These are phyloP conservation scores for Pandemis heparana DNA, from an alignment of 2,888 invertebrate genomes.

Conservation along the genomic window DNA sequence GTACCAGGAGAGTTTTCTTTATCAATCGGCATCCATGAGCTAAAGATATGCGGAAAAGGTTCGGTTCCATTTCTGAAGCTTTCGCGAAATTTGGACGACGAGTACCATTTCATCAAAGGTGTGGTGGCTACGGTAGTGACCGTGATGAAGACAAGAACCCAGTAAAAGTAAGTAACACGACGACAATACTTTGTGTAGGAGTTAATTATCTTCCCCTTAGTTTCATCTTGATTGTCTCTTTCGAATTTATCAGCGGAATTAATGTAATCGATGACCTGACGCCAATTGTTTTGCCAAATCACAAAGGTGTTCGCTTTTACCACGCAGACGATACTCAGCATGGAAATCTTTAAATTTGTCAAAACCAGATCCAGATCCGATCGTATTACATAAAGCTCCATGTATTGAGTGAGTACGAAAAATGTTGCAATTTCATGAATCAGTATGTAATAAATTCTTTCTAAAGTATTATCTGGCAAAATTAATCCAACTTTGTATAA, in stretches of 20 bases:
- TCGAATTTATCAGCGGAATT: conserved; percentile 70
- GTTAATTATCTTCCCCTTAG: conserved; percentile 58
- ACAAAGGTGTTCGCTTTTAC: conserved; percentile 68
- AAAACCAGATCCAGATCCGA: conserved; percentile 67
- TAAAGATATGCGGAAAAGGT: conserved; percentile 73
- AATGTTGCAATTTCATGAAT: conserved; percentile 61
- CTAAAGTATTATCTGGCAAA: conserved; percentile 59
- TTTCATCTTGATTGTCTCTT: conserved; percentile 55
- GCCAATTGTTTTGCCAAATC: conserved; percentile 69
- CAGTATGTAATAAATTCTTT: conserved; percentile 55
- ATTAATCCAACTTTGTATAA: conserved; percentile 63
- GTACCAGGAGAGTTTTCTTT: conserved; percentile 68
- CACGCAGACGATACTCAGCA: conserved; percentile 71
- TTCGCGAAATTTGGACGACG: conserved; percentile 62
- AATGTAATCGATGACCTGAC: conserved; percentile 65
- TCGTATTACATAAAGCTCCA: conserved; percentile 69
- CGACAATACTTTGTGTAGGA: conserved; percentile 71
- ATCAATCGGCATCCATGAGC: conserved; percentile 75
- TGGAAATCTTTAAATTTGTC: conserved; percentile 74
- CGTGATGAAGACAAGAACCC: conserved; percentile 69
- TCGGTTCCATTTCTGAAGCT: conserved; percentile 65
- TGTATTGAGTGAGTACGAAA: conserved; percentile 70
- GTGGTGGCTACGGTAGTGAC: conserved; percentile 58
- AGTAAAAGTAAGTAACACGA: conserved; percentile 67
- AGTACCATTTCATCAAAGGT: conserved; percentile 63